phyloP scores from a whole-genome alignment of 1,140 invertebrate genomes.

The Drosophila sp. region DNA sequence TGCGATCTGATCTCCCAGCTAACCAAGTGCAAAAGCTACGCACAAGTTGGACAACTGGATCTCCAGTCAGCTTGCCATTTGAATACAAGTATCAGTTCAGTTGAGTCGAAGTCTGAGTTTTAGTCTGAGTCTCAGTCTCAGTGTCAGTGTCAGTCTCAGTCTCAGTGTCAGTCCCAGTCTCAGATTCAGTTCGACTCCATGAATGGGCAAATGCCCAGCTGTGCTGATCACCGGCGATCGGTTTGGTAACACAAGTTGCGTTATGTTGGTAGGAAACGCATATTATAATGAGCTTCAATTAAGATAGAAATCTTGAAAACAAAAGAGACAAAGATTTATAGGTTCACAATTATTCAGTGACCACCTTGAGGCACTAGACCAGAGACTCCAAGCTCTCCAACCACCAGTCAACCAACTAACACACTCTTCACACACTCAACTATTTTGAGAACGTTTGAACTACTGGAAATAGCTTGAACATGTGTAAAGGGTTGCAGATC shows the following conservation, averaged over 20 bases:
- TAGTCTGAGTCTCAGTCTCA: background rate
- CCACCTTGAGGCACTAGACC: constrained; percentile 60
- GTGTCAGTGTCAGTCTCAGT: constrained; percentile 2
- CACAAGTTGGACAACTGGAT: constrained; percentile 34
- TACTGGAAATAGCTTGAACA: constrained; percentile 1
- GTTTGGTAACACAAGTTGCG: constrained; percentile 65
- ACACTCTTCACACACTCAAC: constrained; percentile 7
- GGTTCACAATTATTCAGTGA: constrained; percentile 74
- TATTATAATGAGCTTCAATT: constrained; percentile 83
- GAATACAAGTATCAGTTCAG: constrained; percentile 31
- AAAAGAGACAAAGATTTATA: constrained; percentile 79
- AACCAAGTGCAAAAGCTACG: constrained; percentile 61
- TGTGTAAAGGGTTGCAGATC: constrained; percentile 32
- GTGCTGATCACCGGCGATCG: constrained; percentile 17
- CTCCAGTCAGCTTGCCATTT: constrained; percentile 37
- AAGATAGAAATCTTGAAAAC: constrained; percentile 79
- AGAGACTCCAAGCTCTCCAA: constrained; percentile 32
- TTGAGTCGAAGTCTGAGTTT: background rate
- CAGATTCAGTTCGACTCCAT: constrained; percentile 25
- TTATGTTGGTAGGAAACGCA: constrained; percentile 70
- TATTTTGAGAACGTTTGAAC: constrained; percentile 19
- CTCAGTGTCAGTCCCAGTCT: background rate
- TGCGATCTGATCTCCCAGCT: constrained; percentile 65
- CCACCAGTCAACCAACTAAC: constrained; percentile 22
- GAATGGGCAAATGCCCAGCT: constrained; percentile 42